Evolutionary conservation across 2,113 vertebrate species (phyloP).

Genomic region (Ctenomys sociabilis): DNA sequence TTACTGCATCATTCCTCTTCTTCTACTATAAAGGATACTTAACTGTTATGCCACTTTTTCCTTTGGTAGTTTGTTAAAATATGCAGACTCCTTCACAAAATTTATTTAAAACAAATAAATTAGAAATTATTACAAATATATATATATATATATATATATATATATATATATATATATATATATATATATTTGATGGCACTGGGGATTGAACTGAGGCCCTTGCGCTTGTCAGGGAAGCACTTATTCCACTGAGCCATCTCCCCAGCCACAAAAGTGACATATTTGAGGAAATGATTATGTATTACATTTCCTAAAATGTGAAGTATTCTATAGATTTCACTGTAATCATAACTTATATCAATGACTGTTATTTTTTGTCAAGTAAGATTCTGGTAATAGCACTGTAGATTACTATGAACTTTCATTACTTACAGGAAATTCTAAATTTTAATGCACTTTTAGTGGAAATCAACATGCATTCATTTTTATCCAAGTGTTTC

Average conservation of each 20-base stretch:
- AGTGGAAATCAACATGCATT: neutral
- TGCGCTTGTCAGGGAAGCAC: too few species aligned
- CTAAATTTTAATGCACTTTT: neutral
- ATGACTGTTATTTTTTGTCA: neutral
- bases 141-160: too few species aligned
- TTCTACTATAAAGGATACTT: neutral
- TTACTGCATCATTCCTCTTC: neutral
- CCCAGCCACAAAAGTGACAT: conserved; percentile 35
- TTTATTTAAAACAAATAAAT: neutral
- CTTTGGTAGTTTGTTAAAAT: neutral
- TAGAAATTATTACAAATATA: neutral
- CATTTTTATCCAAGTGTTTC: neutral
- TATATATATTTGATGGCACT: too few species aligned
- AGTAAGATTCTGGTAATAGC: neutral
- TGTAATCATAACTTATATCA: neutral
- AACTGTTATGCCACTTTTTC: neutral
- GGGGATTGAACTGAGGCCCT: too few species aligned
- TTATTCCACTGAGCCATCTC: too few species aligned
- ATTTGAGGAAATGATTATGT: neutral
- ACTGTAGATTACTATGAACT: neutral
- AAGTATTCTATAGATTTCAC: neutral
- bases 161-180: too few species aligned
- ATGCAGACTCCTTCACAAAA: neutral
- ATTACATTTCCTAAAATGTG: neutral
- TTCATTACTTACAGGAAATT: neutral